Evolutionary conservation across 2,797 vertebrate species (phyloP).

Genomic region (Sitta carolinensis): DNA sequence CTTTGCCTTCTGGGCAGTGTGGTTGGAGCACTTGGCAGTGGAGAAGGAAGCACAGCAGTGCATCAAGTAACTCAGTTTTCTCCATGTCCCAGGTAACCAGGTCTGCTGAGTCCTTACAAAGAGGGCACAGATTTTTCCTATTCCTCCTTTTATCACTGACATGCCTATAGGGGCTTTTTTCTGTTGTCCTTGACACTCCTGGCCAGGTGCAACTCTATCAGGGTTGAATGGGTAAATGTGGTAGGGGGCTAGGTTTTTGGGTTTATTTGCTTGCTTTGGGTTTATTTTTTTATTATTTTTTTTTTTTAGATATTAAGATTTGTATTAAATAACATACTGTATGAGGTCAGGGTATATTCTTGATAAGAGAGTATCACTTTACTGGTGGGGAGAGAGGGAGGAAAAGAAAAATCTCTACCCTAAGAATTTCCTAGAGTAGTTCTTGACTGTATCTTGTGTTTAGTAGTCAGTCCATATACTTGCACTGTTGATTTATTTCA

Average conservation of each 20-base stretch:
- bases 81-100: too few relatives aligned
- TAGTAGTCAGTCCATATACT: background rate
- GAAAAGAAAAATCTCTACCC: background rate
- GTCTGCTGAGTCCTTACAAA: background rate
- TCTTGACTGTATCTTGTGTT: background rate
- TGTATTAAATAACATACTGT: background rate
- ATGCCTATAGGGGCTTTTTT: fast-evolving
- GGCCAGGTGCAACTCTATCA: background rate
- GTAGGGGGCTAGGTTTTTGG: fast-evolving
- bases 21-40: background rate
- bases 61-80: background rate
- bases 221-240: background rate
- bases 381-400: background rate
- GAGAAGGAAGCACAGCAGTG: background rate
- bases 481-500: background rate
- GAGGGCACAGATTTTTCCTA: too few relatives aligned
- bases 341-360: background rate
- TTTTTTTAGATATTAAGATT: background rate
- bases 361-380: background rate
- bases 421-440: background rate
- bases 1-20: background rate
- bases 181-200: too few relatives aligned
- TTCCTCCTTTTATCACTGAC: background rate
- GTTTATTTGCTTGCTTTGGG: background rate
- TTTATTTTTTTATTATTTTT: too few relatives aligned